Evolutionary conservation across 1,140 invertebrate genomes (phyloP).

Genomic region (Papilio dardanus): DNA sequence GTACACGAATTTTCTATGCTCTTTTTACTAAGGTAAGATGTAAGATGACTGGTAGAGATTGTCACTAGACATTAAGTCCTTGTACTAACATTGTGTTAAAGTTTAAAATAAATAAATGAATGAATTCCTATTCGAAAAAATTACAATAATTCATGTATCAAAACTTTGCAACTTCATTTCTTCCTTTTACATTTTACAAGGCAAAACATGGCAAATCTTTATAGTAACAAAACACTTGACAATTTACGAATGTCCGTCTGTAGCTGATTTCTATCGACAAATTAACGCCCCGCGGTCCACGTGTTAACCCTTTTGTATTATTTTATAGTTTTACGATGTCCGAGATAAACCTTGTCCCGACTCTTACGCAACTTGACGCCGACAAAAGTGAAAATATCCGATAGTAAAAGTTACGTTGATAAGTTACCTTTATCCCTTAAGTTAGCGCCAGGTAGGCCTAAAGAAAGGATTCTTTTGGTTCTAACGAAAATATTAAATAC

Average conservation of each 20-base stretch:
- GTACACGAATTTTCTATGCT: too few relatives aligned
- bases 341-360: constrained; percentile 50
- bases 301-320: constrained; percentile 71
- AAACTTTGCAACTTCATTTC: too few relatives aligned
- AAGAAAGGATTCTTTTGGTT: constrained; percentile 47
- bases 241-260: constrained; percentile 11
- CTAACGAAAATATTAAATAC: not conserved
- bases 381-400: constrained; percentile 76
- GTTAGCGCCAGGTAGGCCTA: constrained; percentile 50
- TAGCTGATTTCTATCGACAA: constrained; percentile 65
- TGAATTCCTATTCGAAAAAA: too few relatives aligned
- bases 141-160: too few relatives aligned
- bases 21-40: too few relatives aligned
- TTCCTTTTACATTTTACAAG: too few relatives aligned
- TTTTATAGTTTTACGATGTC: constrained; percentile 71
- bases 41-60: too few relatives aligned
- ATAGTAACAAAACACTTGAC: not conserved
- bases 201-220: not conserved
- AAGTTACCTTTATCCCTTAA: constrained; percentile 48
- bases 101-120: too few relatives aligned
- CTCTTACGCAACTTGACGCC: constrained; percentile 62
- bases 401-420: constrained; percentile 64
- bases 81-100: too few relatives aligned
- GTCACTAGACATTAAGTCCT: too few relatives aligned
- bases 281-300: constrained; percentile 67